A percentile compares a stretch with the other conserved stretches of the same genome.
phyloP scores from a whole-genome alignment of 2,888 invertebrate species.

The Phengaris arion region DNA sequence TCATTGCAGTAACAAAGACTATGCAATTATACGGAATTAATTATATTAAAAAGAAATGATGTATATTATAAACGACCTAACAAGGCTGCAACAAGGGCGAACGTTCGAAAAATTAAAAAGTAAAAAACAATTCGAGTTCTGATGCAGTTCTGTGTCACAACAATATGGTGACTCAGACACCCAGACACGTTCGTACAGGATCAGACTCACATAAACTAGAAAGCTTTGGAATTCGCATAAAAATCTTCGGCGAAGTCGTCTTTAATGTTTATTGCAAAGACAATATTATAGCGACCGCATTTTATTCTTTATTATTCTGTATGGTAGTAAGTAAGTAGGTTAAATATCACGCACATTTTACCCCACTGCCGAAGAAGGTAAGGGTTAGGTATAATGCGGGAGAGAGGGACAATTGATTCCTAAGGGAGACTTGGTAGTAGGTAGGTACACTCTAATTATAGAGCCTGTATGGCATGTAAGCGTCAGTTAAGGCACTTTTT shows the following conservation, averaged over 20 bases:
- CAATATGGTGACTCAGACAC: constrained; percentile 3
- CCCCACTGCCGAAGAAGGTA: too few species aligned
- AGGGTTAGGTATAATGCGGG: too few species aligned
- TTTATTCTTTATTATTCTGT: too few species aligned
- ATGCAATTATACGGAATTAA: neutral
- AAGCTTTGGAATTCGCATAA: constrained; percentile 12
- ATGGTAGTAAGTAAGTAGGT: too few species aligned
- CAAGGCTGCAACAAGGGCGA: neutral
- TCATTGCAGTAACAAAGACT: neutral
- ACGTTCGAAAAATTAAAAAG: constrained; percentile 2
- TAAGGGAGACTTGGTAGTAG: too few species aligned
- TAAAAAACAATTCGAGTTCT: neutral
- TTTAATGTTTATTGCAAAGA: neutral
- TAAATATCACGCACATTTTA: too few species aligned
- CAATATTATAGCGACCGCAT: neutral
- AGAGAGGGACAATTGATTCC: too few species aligned
- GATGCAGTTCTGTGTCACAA: neutral
- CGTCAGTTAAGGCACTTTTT: too few species aligned
- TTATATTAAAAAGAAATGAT: neutral
- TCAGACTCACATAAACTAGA: constrained; percentile 6
- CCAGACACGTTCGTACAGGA: constrained; percentile 14
- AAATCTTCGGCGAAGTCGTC: neutral
- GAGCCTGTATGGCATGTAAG: too few species aligned
- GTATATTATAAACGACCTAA: neutral
- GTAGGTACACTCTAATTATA: too few species aligned